Base-by-base conservation (phyloP, 1,140 invertebrate genomes). In the Halictus rubicundus region DNA sequence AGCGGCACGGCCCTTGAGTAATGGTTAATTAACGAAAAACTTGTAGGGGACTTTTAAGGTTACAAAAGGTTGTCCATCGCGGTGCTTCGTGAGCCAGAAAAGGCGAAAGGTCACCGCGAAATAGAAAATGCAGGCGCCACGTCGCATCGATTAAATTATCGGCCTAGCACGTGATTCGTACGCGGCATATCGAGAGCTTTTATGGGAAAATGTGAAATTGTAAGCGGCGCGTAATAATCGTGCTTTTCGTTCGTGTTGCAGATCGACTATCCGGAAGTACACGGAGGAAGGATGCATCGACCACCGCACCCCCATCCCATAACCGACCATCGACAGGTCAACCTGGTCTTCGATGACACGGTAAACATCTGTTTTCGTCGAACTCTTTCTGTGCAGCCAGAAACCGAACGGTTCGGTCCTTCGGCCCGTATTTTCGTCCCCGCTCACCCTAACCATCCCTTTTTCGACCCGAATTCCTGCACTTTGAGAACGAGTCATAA, bases 211-310 rank as follows among this genome's bases (percentile, higher is more conserved):
- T 0, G 9, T 42, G 7, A 21, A 66, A 39, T 19, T 42, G 8
- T 3, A 1, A 7, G 3, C n/a, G 6, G 7, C 59, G 14, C 25
- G 12, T 23, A 37, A 63, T n/a, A 54, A 39, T 46, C 42, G 2
- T 14, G 23, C 25, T 14, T 32, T 23, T 54, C 12, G 12, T 52
- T 12, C 59, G 59, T n/a, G 80, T 95, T 94, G 68, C 94, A 97
- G 96, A 96, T 97, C 92, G 96, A 97, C 91, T 97, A 97, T 92
- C 96, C 96, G 81, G 96, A 97, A 94, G 94, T 95, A 60, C 95
- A 96, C 88, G 92, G 90, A 90, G 93, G 88, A 91, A 92, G 92
- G 83, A 94, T 92, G 92, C 89, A 94, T 93, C 91, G 92, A 87
- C 93, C 90, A 91, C 90, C 93, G 86, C 94, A 93, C 85, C 91